These are phyloP conservation scores for Macrophya alboannulata DNA, from an alignment of 2,888 invertebrate species.

Conservation along the genomic window DNA sequence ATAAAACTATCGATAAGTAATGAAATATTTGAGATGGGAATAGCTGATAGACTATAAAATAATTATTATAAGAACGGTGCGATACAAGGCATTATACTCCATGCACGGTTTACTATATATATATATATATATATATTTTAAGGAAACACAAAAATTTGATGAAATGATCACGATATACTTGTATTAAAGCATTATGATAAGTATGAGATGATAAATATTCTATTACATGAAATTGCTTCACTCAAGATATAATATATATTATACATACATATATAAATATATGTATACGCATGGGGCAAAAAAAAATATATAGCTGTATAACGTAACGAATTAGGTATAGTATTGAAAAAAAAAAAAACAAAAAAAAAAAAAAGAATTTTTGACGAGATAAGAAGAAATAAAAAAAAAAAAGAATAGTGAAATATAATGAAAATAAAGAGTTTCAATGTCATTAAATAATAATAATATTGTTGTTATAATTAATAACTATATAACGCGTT, in stretches of 20 bases:
- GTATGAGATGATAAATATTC: constrained; percentile 21
- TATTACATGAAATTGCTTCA: constrained; percentile 33
- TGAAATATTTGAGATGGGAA: constrained; percentile 31
- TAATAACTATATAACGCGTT: constrained; percentile 47
- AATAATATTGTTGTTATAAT: constrained; percentile 54
- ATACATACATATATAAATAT: constrained; percentile 56
- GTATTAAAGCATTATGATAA: constrained; percentile 56
- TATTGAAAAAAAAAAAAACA: constrained; percentile 42
- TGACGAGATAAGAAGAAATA: constrained; percentile 26
- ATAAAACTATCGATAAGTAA: constrained; percentile 21
- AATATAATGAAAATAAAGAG: constrained; percentile 45
- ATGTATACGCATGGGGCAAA: constrained; percentile 47
- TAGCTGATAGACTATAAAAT: constrained; percentile 38
- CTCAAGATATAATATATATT: constrained; percentile 52
- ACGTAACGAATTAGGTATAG: constrained; percentile 61
- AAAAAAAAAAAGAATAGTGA: constrained; percentile 44
- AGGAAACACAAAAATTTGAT: constrained; percentile 22
- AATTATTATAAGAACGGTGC: constrained; percentile 27
- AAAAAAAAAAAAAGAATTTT: constrained; percentile 37
- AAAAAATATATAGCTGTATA: constrained; percentile 36
- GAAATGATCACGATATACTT: constrained; percentile 50
- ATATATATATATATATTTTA: constrained; percentile 63
- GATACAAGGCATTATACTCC: constrained; percentile 63
- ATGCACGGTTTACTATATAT: constrained; percentile 58
- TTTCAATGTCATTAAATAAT: constrained; percentile 58